Percentiles rank a stretch among this genome's conserved stretches.
These are phyloP conservation scores for Cyprinodon brontotheroides DNA, from an alignment of 2,113 vertebrate species.

Conservation along the genomic window DNA sequence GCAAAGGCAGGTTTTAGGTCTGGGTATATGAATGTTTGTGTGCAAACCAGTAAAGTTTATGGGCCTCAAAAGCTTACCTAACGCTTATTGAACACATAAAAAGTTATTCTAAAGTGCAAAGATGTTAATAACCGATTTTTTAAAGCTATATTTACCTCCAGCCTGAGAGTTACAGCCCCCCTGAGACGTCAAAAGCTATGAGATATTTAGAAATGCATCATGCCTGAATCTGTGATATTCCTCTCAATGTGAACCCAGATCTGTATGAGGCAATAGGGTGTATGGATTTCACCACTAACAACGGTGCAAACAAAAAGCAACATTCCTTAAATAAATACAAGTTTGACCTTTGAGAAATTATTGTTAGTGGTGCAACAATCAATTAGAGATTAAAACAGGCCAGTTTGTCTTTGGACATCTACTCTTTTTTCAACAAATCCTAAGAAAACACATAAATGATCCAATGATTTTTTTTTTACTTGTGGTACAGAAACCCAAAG, in stretches of 20 bases:
- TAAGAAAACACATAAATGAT: no score
- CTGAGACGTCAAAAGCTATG: not conserved
- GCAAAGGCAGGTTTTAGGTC: slow-evolving; percentile 56
- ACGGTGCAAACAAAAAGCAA: not conserved
- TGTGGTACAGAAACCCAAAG: no score
- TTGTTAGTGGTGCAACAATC: not conserved
- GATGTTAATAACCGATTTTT: slow-evolving; percentile 38
- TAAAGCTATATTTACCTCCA: not conserved
- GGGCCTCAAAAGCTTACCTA: slow-evolving; percentile 44
- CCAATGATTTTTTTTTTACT: no score
- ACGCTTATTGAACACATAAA: slow-evolving; percentile 42
- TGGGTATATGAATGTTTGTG: slow-evolving; percentile 29
- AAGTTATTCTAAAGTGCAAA: slow-evolving; percentile 4
- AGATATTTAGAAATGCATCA: not conserved
- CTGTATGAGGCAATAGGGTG: not conserved
- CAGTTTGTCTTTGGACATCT: no score
- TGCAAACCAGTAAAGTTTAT: slow-evolving; percentile 44
- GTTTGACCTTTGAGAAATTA: not conserved
- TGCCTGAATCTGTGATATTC: not conserved
- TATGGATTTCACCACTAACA: not conserved
- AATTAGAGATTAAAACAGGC: not conserved
- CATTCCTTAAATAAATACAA: not conserved
- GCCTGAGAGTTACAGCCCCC: not conserved
- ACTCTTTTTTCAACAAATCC: no score
- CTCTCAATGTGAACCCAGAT: not conserved